These are phyloP conservation scores for human DNA, from an alignment of 2,113 vertebrate genomes.

Conservation along the genomic window DNA sequence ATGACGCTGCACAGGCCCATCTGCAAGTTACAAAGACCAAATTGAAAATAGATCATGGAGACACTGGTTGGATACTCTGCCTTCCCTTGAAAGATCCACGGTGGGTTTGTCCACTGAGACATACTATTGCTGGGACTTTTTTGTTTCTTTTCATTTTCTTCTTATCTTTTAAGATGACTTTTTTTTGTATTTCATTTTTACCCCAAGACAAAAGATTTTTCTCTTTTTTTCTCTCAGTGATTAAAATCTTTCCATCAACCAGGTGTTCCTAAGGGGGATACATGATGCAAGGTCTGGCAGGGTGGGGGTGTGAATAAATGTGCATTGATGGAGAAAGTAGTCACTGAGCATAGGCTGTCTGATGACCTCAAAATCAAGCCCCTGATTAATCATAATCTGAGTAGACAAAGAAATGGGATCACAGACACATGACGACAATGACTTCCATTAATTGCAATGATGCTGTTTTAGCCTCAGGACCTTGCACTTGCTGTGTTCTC, in stretches of 20 bases:
- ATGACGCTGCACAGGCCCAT: too few species aligned
- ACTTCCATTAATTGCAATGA: too few species aligned
- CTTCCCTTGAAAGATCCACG: not conserved
- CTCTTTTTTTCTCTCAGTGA: not conserved
- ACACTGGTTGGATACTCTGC: not conserved
- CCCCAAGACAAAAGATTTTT: not conserved
- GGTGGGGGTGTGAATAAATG: not conserved
- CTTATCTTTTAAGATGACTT: not conserved
- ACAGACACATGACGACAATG: not conserved
- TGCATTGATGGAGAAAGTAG: not conserved
- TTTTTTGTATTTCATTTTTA: not conserved
- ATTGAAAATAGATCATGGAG: fast-evolving
- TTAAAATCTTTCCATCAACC: not conserved
- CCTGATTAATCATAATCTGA: not conserved
- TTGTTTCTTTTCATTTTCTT: not conserved
- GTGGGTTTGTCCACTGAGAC: not conserved
- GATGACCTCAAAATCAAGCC: not conserved
- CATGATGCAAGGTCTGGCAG: not conserved
- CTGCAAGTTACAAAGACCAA: not conserved
- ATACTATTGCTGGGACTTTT: not conserved
- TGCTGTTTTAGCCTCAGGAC: not conserved
- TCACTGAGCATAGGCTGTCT: not conserved
- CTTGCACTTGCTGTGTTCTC: not conserved
- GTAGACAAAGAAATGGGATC: not conserved
- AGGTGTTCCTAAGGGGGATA: not conserved